Base-by-base conservation (phyloP, 2,797 vertebrate species). In the Anguilla anguilla region DNA sequence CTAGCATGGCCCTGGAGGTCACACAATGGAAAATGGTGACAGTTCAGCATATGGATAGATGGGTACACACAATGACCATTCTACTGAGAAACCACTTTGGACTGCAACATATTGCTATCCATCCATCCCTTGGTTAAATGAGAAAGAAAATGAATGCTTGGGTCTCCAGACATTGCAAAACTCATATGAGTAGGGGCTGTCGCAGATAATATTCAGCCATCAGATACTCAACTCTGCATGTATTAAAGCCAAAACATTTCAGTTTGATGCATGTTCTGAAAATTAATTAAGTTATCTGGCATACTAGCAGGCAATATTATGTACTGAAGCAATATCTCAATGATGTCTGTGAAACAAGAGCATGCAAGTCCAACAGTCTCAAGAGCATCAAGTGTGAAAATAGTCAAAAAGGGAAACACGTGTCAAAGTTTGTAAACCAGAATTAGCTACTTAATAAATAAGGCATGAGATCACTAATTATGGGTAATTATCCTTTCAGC, bases 391-490 rank as follows among this genome's bases (percentile, higher is more conserved):
- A 49, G 22, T 28, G 67, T 82, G 87, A 61, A 51, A 86, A 53
- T 35, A 53, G 77, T 81, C 55, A 22, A 51, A 72, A 39, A 64
- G 88, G 43, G 0, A 51, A 53, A 83, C 59, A 35, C 10, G 67
- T 84, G 64, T 64, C 49, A 72, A 55, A 51, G 69, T 83, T 86
- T 88, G 85, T 72, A 83, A 86, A 86, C 85, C 25, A 84, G 81
- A 72, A 84, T 83, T 88, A 86, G 25, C 51, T 83, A 31, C 59
- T 86, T 88, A 53, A 88, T 88, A 88, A 69, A 85, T 88, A 67
- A 88, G 81, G 31, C 79, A 59, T 72, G 79, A 88, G 79, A 59
- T 53, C 31, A 39, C 57, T 83, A 74, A 83, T 83, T 31, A 49
- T 19, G 39, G 49, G 85, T 64, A 83, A 86, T 86, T 69, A 86